These are phyloP conservation scores for Montipora capitata DNA, from an alignment of 92 coral and sea anemone genomes.

Conservation along the genomic window DNA sequence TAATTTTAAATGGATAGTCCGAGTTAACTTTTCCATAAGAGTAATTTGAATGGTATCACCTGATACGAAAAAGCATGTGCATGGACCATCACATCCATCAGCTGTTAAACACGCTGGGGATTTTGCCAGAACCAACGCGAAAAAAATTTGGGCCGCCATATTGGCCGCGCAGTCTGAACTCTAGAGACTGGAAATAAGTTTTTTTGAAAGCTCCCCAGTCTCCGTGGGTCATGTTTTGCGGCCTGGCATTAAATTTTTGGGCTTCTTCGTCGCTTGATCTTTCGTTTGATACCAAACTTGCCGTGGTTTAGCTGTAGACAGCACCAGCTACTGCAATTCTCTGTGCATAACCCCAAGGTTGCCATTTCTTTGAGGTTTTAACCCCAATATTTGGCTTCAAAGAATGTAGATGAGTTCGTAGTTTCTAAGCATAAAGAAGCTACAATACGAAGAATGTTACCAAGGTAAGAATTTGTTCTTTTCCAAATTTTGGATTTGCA, in stretches of 20 bases:
- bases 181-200: conserved; percentile 34
- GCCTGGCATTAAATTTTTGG: conserved; percentile 19
- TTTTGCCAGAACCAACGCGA: neutral
- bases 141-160: conserved; percentile 30
- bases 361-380: conserved; percentile 50
- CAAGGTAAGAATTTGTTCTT: conserved; percentile 38
- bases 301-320: conserved; percentile 22
- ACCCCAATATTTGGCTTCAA: conserved; percentile 34
- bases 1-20: too few species aligned
- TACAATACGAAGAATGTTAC: neutral
- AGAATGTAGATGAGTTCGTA: neutral
- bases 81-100: too few species aligned
- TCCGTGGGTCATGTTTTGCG: conserved; percentile 20
- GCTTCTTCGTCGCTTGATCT: conserved; percentile 8
- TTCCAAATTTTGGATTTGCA: conserved; percentile 18
- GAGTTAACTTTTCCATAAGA: too few species aligned
- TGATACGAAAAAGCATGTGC: too few species aligned
- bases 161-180: conserved; percentile 30
- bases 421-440: conserved; percentile 1
- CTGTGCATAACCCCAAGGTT: conserved; percentile 47
- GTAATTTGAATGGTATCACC: too few species aligned
- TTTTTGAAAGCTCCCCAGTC: conserved; percentile 46
- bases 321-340: conserved; percentile 53
- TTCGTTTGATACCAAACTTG: conserved; percentile 21
- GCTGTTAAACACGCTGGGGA: conserved; percentile 20